phyloP scores from a whole-genome alignment of 2,113 vertebrate genomes.

The Nerophis ophidion region DNA sequence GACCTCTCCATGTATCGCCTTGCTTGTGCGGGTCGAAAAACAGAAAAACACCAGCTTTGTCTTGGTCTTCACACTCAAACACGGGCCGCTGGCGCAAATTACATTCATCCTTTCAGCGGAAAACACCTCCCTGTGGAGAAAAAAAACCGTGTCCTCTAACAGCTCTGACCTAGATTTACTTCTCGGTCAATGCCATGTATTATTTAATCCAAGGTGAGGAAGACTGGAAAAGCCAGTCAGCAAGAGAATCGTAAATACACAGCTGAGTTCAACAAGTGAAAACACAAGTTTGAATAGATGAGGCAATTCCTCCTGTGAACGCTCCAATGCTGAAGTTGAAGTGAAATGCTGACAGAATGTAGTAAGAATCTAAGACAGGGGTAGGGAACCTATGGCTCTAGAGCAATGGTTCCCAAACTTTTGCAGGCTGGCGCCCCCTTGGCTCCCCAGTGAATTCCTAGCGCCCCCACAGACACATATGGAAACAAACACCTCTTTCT shows the following conservation, averaged over 20 bases:
- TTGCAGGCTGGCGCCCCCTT: too few relatives aligned
- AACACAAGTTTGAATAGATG: background rate
- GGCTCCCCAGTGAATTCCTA: too few relatives aligned
- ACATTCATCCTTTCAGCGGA: conserved; percentile 48
- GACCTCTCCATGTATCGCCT: background rate
- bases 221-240: conserved; percentile 40
- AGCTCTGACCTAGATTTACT: conserved; percentile 61
- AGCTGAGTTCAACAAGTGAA: conserved; percentile 2
- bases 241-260: conserved; percentile 22
- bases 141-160: conserved; percentile 52
- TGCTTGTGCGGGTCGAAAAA: conserved; percentile 2
- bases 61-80: conserved; percentile 16
- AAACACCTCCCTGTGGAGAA: conserved; percentile 57
- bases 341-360: too few relatives aligned
- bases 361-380: too few relatives aligned
- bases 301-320: too few relatives aligned
- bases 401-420: too few relatives aligned
- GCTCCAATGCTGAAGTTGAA: too few relatives aligned
- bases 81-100: conserved; percentile 19
- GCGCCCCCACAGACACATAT: too few relatives aligned
- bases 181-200: conserved; percentile 51
- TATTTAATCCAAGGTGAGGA: conserved; percentile 60
- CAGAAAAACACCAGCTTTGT: background rate
- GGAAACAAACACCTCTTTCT: too few relatives aligned
- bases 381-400: too few relatives aligned